Evolutionary conservation across 2,797 vertebrate species (phyloP), one percentile per base, ranked within the genome.

Genomic region (Muscicapa comitata): DNA sequence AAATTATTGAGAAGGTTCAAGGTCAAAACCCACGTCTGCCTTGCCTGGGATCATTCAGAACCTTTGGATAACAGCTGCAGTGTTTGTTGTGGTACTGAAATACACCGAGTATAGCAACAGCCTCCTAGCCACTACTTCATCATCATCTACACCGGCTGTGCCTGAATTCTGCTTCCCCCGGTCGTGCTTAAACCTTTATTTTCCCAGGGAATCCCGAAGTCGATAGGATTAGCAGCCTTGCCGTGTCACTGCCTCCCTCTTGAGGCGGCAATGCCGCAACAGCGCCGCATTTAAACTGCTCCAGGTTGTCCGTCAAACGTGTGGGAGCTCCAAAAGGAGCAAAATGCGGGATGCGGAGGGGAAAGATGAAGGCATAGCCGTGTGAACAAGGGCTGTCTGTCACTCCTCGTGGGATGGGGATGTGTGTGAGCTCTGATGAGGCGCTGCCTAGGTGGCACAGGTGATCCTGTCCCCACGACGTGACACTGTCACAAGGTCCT

Each of bases 291-390:
- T 23, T 5, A 1, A 21, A 9, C 28, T 2, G 48, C 43, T 51
- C 19, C 79, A 1, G 45, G 11, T 0, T 9, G 20, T 8, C 23
- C 8, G 2, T 4, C 16, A 4, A 6, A 37, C 1, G 8, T 0
- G 40, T 0, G 26, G 15, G 7, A 37, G 53, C 11, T 9, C 28
- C 71, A 1, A 4, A 4, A 25, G 6, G 15, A 11, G 16, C 63
- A 2, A 31, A 58, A 21, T 0, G 23, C 42, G 54, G 51, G 59
- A 35, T 4, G 17, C 57, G 35, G 10, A 4, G 38, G 20, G 47
- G 2, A 10, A 8, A 18, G 35, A 10, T 0, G 10, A 10, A 25
- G 10, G 29, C 5, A 2, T 19, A n/a, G 63, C 74, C 28, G 28
- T 1, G 37, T 3, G 65, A 53, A 7, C 37, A 11, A 4, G 21